Evolutionary conservation across 2,888 invertebrate genomes (phyloP).

Genomic region (Brachypalpus laphriformis): DNA sequence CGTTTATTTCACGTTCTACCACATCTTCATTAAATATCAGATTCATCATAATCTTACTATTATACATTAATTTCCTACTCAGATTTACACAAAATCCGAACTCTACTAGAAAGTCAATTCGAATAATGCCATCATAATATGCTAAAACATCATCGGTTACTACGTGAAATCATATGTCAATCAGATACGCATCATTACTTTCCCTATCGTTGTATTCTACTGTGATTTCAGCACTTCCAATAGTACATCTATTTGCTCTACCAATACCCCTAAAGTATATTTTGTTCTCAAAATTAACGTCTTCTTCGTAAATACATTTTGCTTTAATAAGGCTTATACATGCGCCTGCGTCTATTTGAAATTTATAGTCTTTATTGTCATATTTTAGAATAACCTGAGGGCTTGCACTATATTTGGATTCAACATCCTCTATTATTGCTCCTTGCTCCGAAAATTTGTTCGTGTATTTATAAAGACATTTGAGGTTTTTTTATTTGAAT

Average conservation of each 20-base stretch:
- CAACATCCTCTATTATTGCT: conserved; percentile 22
- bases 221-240: conserved; percentile 18
- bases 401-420: conserved; percentile 5
- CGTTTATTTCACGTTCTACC: background rate
- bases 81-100: conserved; percentile 29
- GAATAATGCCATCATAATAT: conserved; percentile 37
- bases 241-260: conserved; percentile 15
- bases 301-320: conserved; percentile 18
- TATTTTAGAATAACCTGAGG: conserved; percentile 14
- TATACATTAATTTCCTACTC: conserved; percentile 22
- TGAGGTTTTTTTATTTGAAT: conserved; percentile 1
- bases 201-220: conserved; percentile 21
- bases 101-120: conserved; percentile 33
- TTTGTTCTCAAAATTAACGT: conserved; percentile 24
- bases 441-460: conserved; percentile 27
- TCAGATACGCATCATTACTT: conserved; percentile 15
- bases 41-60: conserved; percentile 20
- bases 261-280: conserved; percentile 24
- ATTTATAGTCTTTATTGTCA: too few relatives aligned
- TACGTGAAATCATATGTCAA: conserved; percentile 16
- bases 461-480: background rate
- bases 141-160: conserved; percentile 32
- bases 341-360: conserved; percentile 16
- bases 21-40: background rate
- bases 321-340: conserved; percentile 29